Percentiles rank a stretch among this genome's conserved stretches.
Evolutionary conservation across 2,797 vertebrate species (phyloP).

Genomic region (Sphaeramia orbicularis): DNA sequence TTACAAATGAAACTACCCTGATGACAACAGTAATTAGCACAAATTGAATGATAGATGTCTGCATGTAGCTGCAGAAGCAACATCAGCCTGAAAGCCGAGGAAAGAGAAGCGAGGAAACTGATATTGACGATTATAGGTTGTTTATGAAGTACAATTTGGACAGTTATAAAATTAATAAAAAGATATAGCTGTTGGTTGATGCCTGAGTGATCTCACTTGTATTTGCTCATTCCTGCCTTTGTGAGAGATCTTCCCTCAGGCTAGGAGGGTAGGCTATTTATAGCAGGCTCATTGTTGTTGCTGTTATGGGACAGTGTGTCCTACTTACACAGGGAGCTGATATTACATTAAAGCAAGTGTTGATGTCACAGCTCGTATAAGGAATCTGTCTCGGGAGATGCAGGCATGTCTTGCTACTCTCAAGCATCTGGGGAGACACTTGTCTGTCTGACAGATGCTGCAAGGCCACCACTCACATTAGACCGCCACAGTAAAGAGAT

Average conservation of each 20-base stretch:
- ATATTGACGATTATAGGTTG: constrained; percentile 4
- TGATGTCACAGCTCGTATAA: constrained; percentile 75
- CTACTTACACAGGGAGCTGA: constrained; percentile 81
- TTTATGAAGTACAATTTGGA: constrained; percentile 1
- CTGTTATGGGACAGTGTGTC: constrained; percentile 83
- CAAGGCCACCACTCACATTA: constrained; percentile 43
- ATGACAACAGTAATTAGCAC: constrained; percentile 25
- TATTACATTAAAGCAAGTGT: constrained; percentile 81
- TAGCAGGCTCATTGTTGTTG: constrained; percentile 84
- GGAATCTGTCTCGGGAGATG: constrained; percentile 59
- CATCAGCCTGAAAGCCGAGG: not conserved
- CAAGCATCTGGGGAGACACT: constrained; percentile 52
- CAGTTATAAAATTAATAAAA: constrained; percentile 13
- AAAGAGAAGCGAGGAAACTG: not conserved
- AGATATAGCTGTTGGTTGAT: constrained; percentile 50
- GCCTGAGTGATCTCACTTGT: constrained; percentile 69
- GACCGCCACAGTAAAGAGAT: constrained; percentile 24
- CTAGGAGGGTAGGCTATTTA: constrained; percentile 84
- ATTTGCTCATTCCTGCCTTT: constrained; percentile 76
- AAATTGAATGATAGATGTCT: constrained; percentile 35
- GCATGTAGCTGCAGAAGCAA: not conserved
- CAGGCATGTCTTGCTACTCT: constrained; percentile 28
- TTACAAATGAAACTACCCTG: constrained; percentile 17
- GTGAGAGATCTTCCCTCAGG: constrained; percentile 80
- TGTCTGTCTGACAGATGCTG: constrained; percentile 42